Evolutionary conservation across 2,888 invertebrate genomes (phyloP), one percentile per base, ranked within the genome.

Genomic region (Xylophagus ater): DNA sequence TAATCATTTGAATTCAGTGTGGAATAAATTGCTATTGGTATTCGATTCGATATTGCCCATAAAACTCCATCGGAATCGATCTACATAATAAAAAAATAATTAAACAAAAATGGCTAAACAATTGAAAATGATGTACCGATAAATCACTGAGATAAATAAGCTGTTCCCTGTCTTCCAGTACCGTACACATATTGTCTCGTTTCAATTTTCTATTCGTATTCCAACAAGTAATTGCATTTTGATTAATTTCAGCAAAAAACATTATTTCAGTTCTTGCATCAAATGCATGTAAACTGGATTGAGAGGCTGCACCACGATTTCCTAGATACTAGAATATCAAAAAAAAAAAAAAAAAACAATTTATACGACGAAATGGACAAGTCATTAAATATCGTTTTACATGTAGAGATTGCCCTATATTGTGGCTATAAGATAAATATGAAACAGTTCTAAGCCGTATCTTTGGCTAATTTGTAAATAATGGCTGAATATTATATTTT

Each of bases 221-320:
- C 85, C 85, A 86, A 53, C 86, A 87, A 1, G 79, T 78, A 0
- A 87, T 58, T 0, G 78, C 79, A 51, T 82, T 78, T 13, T 72
- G 68, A 24, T 77, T 80, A 1, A 85, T 73, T 47, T 82, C 73
- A 0, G 76, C 76, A 53, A 77, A 77, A 61, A 85, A 81, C 26
- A 84, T 59, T 2, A 78, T 72, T 1, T 73, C 73, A 0, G 74
- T 70, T 0, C 60, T 52, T 3, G 65, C 56, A 54, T 86, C 80
- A 38, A 77, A 66, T 30, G 70, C 73, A 38, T 81, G 79, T 54
- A 80, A 76, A 0, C 83, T 79, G 0, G 78, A 73, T 54, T 86
- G 86, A 1, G 71, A 71, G 33, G 65, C 58, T 0, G 61, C 56
- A 0, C 85, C 86, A 6, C 82, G 72, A 28, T 73, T 69, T 1